Evolutionary conservation across 1,140 invertebrate genomes (phyloP), one percentile per base, ranked within the genome.

Genomic region (Sinella curviseta): DNA sequence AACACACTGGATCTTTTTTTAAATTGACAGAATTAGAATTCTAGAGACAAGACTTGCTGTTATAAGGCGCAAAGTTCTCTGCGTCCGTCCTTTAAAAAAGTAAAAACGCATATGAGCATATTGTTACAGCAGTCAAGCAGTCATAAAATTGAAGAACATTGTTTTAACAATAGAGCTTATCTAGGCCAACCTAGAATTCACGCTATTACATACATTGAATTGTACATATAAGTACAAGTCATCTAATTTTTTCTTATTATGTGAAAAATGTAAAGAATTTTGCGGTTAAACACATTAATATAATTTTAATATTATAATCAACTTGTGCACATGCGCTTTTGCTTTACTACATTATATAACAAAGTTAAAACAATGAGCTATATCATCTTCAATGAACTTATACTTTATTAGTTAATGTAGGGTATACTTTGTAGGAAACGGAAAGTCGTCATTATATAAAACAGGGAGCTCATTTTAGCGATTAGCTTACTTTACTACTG

Each of bases 1-100:
- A 60, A 60, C n/a, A n/a, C 24, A 60, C 55, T 60, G 55, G 55
- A 60, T 60, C 55, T 24, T 60, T 60, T 60, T 60, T 60, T 24
- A 17, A 60, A 12, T n/a, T 60, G 55, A 60, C 55, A 60, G 14
- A 60, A 60, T 4, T 60, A 60, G 55, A 60, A 17, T 8, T 24
- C 55, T 60, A 60, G 24, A 26, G n/a, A 17, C 4, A 8, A 17
- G 39, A 48, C 17, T 48, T 4, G 39, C 4, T n/a, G n/a, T n/a
- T n/a, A n/a, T n/a, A n/a, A n/a, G n/a, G n/a, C n/a, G n/a, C n/a
- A n/a, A n/a, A n/a, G n/a, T n/a, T n/a, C n/a, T n/a, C n/a, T n/a
- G n/a, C n/a, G n/a, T n/a, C n/a, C n/a, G n/a, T n/a, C n/a, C n/a
- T n/a, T n/a, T n/a, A n/a, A n/a, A n/a, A n/a, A n/a, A n/a, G n/a